phyloP scores from a whole-genome alignment of 2,797 vertebrate species.

The Protosalanx chinensis region DNA sequence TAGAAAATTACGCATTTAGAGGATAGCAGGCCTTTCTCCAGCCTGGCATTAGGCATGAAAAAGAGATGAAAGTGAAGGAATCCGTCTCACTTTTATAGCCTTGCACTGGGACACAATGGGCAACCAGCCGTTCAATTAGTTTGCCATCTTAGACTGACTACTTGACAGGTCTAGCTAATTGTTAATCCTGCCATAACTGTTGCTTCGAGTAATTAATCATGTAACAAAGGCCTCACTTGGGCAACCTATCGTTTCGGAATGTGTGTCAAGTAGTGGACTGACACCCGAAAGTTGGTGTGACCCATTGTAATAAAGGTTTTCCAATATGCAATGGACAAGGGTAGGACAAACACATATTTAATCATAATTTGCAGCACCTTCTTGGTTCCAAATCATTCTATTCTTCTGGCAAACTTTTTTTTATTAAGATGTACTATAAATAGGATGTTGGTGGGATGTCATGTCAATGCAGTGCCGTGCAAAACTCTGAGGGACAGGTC shows the following conservation, averaged over 20 bases:
- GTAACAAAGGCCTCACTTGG: constrained; percentile 83
- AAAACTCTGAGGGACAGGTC: constrained; percentile 80
- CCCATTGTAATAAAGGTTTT: constrained; percentile 57
- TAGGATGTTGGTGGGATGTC: constrained; percentile 66
- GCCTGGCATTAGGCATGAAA: constrained; percentile 57
- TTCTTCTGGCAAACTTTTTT: too few relatives aligned
- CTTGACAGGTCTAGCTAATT: constrained; percentile 93
- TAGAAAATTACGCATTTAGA: constrained; percentile 63
- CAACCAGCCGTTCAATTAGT: constrained; percentile 91
- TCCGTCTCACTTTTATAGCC: constrained; percentile 63
- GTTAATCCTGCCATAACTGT: constrained; percentile 91
- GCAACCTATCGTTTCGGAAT: constrained; percentile 78
- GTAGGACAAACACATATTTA: constrained; percentile 72
- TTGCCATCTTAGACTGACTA: constrained; percentile 88
- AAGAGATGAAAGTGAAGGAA: constrained; percentile 73
- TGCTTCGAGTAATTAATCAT: constrained; percentile 95
- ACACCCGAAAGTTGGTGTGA: constrained; percentile 31
- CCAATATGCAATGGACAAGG: constrained; percentile 45
- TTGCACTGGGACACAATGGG: constrained; percentile 84
- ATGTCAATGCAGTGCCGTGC: constrained; percentile 83
- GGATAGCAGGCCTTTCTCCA: constrained; percentile 60
- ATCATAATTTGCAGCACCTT: constrained; percentile 75
- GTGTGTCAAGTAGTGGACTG: constrained; percentile 55
- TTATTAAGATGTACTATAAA: constrained; percentile 44
- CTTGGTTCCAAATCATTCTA: not conserved